These are phyloP conservation scores for Todiramphus saurophagus DNA, from an alignment of 2,113 vertebrate genomes.

Conservation along the genomic window DNA sequence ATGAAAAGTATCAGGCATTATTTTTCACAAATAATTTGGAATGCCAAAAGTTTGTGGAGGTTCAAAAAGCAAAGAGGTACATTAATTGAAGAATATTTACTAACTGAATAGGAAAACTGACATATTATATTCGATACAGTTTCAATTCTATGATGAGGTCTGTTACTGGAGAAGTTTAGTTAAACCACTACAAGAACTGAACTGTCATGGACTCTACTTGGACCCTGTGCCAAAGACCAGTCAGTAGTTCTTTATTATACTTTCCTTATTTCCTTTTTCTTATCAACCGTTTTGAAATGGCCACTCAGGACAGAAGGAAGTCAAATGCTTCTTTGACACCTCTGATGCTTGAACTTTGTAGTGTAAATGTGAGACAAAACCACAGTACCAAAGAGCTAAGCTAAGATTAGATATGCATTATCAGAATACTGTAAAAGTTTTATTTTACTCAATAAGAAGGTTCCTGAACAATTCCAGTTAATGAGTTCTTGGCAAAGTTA, in stretches of 20 bases:
- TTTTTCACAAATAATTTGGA: neutral
- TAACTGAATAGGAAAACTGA: neutral
- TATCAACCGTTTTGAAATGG: neutral
- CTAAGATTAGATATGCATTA: conserved; percentile 49
- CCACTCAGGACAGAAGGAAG: neutral
- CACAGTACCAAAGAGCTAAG: neutral
- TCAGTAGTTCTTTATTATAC: neutral
- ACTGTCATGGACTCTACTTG: neutral
- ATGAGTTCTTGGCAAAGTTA: conserved; percentile 57
- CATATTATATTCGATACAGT: neutral
- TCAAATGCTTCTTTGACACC: neutral
- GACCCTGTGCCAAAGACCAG: neutral
- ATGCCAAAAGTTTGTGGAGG: neutral
- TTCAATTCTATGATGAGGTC: neutral
- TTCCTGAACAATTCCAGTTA: conserved; percentile 10
- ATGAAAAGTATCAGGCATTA: neutral
- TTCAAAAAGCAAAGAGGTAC: neutral
- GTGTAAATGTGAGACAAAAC: conserved; percentile 36
- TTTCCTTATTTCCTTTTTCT: neutral
- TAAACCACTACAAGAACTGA: neutral
- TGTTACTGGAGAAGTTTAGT: neutral
- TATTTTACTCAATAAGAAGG: conserved; percentile 8
- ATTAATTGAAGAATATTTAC: neutral
- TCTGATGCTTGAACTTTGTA: neutral
- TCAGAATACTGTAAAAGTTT: conserved; percentile 27